Conservation (phyloP, 2,797 vertebrate species). For the Sparus aurata region DNA sequence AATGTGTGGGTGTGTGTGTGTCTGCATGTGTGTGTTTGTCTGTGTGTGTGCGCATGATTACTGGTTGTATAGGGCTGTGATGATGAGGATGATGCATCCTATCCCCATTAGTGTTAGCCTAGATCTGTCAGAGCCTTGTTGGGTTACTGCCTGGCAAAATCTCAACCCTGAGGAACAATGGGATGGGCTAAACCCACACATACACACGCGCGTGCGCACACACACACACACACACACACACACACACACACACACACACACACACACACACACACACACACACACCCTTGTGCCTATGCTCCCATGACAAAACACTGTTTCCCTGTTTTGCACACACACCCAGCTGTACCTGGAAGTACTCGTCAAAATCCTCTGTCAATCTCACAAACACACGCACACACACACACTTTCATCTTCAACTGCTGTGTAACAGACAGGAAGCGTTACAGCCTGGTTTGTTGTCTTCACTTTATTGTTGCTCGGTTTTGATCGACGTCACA, state of each 20-base stretch:
- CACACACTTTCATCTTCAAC: constrained; percentile 44
- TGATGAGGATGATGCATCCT: constrained; percentile 77
- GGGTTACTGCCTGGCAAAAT: constrained; percentile 75
- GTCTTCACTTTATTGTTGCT: constrained; percentile 31
- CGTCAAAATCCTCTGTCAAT: constrained; percentile 24
- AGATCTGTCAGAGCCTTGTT: constrained; percentile 85
- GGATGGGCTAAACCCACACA: constrained; percentile 64
- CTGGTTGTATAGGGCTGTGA: constrained; percentile 54
- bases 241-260: constrained; percentile 35
- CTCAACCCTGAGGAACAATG: constrained; percentile 74
- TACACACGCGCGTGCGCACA: constrained; percentile 38
- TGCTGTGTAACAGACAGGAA: constrained; percentile 15
- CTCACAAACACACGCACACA: constrained; percentile 31
- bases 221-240: constrained; percentile 27
- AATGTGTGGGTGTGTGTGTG: constrained; percentile 18
- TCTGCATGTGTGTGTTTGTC: constrained; percentile 17
- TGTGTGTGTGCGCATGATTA: background rate
- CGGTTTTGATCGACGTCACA: constrained; percentile 53
- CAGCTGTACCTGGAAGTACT: constrained; percentile 37
- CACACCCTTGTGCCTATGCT: constrained; percentile 14
- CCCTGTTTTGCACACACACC: constrained; percentile 23
- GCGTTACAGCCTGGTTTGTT: constrained; percentile 36
- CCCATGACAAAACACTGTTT: constrained; percentile 21
- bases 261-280: constrained; percentile 21
- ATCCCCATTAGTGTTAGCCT: constrained; percentile 86